Percentiles rank a stretch among this genome's conserved stretches.
Evolutionary conservation across 2,888 invertebrate genomes (phyloP).

Genomic region (Tinea pellionella): DNA sequence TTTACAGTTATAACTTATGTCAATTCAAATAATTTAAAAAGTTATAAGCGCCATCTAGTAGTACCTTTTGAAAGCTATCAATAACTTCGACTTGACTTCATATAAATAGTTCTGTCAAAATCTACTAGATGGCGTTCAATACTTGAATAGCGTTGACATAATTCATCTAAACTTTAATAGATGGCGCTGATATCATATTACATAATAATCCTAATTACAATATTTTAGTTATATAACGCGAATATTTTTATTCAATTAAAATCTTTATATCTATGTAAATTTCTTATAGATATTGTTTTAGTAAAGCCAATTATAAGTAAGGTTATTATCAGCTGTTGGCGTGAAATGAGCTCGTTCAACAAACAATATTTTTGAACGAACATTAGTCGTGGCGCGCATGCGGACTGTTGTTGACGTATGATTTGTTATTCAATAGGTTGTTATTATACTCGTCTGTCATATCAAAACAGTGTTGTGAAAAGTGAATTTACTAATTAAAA

Average conservation of each 20-base stretch:
- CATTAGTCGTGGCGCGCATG: slow-evolving; percentile 60
- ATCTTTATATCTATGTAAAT: too few species aligned
- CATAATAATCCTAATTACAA: too few species aligned
- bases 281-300: too few species aligned
- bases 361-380: not conserved
- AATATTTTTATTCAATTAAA: too few species aligned
- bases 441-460: slow-evolving; percentile 11
- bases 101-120: not conserved
- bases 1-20: too few species aligned
- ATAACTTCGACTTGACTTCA: too few species aligned
- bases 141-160: not conserved
- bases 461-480: not conserved
- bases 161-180: not conserved
- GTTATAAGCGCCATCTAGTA: not conserved
- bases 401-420: slow-evolving; percentile 44
- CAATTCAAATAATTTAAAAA: too few species aligned
- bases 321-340: not conserved
- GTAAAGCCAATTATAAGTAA: too few species aligned
- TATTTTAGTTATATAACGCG: too few species aligned
- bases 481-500: slow-evolving; percentile 18
- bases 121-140: not conserved
- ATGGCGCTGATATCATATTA: not conserved
- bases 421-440: not conserved
- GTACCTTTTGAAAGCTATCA: not conserved
- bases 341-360: not conserved